Evolutionary conservation across 2,113 vertebrate species (phyloP).

Genomic region (Theristicus caerulescens): DNA sequence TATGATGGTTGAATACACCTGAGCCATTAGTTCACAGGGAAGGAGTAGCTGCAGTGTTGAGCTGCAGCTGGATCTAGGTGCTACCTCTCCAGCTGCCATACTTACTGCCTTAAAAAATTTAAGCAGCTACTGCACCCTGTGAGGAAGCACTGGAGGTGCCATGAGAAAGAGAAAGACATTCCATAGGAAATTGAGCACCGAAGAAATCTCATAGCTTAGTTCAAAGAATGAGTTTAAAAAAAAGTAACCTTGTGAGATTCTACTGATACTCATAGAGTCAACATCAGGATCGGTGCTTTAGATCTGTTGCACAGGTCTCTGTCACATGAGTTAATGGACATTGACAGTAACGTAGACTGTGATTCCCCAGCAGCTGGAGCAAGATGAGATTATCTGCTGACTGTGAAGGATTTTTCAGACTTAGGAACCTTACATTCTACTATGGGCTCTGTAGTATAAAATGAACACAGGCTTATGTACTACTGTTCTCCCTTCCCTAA

Average conservation of each 20-base stretch:
- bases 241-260: neutral
- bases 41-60: neutral
- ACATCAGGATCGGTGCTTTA: neutral
- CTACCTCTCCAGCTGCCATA: neutral
- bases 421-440: neutral
- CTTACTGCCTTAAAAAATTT: neutral
- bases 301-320: neutral
- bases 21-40: neutral
- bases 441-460: neutral
- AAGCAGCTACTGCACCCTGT: neutral
- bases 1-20: neutral
- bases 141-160: neutral
- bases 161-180: neutral
- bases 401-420: neutral
- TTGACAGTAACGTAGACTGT: accelerated
- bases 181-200: neutral
- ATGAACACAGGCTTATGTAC: neutral
- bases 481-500: neutral
- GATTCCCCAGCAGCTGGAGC: neutral
- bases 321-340: neutral
- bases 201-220: neutral
- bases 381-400: neutral
- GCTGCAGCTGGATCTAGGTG: neutral
- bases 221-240: neutral
- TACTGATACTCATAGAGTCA: accelerated